phyloP scores from a whole-genome alignment of 2,888 invertebrate genomes.

The Caenorhabditis parvicauda region DNA sequence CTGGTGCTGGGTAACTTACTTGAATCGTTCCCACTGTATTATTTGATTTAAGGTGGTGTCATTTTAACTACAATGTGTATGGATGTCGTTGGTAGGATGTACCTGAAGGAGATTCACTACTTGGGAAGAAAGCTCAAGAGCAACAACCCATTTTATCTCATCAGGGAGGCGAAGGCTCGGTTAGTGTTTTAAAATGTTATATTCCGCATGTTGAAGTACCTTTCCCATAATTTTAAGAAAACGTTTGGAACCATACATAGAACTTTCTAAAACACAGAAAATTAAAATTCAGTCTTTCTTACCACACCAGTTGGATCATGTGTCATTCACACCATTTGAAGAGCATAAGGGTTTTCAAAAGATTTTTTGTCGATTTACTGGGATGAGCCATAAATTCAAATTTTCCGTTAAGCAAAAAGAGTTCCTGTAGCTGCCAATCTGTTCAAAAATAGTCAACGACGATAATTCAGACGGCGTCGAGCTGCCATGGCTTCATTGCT shows the following conservation, averaged over 20 bases:
- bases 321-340: no score
- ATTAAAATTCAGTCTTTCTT: no score
- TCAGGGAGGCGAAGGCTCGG: conserved; percentile 60
- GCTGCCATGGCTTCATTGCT: conserved; percentile 60
- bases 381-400: background rate
- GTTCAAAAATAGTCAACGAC: background rate
- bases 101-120: conserved; percentile 61
- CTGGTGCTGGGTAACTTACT: conserved; percentile 24
- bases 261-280: no score
- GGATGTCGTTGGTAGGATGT: conserved; percentile 62
- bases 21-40: background rate
- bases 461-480: conserved; percentile 50
- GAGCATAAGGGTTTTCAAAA: no score
- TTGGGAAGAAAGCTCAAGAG: conserved; percentile 59
- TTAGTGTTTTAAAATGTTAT: conserved; percentile 2
- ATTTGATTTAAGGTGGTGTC: conserved; percentile 48
- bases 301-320: no score
- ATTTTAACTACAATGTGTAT: conserved; percentile 61
- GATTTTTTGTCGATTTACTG: no score
- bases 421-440: background rate
- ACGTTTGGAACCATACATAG: no score
- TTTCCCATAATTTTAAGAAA: background rate
- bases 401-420: no score
- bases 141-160: conserved; percentile 60
- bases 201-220: background rate